Evolutionary conservation across 2,888 invertebrate species (phyloP).

Genomic region (Dynastes grantii): DNA sequence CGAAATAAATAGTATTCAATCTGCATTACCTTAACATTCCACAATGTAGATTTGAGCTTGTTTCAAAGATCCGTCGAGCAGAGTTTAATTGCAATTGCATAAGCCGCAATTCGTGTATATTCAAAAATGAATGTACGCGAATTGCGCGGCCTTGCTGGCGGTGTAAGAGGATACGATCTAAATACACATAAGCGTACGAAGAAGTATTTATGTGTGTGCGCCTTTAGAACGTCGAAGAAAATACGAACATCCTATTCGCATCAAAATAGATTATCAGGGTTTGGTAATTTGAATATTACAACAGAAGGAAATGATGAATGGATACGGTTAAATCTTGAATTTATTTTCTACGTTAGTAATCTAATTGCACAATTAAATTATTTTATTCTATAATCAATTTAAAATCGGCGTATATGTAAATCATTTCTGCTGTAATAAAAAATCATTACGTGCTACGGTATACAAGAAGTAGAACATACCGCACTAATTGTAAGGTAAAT

Average conservation of each 20-base stretch:
- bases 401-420: too few species aligned
- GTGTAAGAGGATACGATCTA: constrained; percentile 39
- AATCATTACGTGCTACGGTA: too few species aligned
- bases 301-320: not conserved
- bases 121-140: constrained; percentile 31
- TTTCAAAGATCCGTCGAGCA: not conserved
- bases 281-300: constrained; percentile 16
- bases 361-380: too few species aligned
- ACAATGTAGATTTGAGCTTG: not conserved
- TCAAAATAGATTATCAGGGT: constrained; percentile 17
- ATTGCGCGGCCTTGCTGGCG: constrained; percentile 20
- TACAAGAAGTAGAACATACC: not conserved
- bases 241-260: constrained; percentile 25
- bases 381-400: too few species aligned
- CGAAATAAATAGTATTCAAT: too few species aligned
- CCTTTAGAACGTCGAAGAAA: constrained; percentile 5
- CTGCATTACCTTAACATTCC: not conserved
- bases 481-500: not conserved
- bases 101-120: constrained; percentile 19
- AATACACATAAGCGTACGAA: constrained; percentile 21
- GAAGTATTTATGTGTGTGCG: not conserved
- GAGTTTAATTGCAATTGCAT: not conserved
- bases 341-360: too few species aligned
- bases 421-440: too few species aligned
- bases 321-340: too few species aligned